Conservation (phyloP, 2,113 vertebrate genomes). For the human (Homo sapiens) region GRCh38 chr2:196389001-196389500, state of each 20-base stretch:
- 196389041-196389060: not conserved
- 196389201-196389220: not conserved
- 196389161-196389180: not conserved
- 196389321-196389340: not conserved
- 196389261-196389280: not conserved
- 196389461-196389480: not conserved
- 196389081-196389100: not conserved
- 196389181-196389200: not conserved
- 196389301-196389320: not conserved
- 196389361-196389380: not conserved
- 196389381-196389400: not conserved
- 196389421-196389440: not conserved
- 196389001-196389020: not conserved
- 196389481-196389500: not conserved
- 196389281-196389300: not conserved
- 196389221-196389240: not conserved
- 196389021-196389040: not conserved
- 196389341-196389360: not conserved
- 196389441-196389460: not conserved
- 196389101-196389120: not conserved
- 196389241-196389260: rapidly evolving
- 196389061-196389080: not conserved
- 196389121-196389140: not conserved
- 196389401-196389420: not conserved
- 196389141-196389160: conserved; percentile 1